Conservation (phyloP, 2,113 vertebrate species). For the Amphilophus citrinellus region DNA sequence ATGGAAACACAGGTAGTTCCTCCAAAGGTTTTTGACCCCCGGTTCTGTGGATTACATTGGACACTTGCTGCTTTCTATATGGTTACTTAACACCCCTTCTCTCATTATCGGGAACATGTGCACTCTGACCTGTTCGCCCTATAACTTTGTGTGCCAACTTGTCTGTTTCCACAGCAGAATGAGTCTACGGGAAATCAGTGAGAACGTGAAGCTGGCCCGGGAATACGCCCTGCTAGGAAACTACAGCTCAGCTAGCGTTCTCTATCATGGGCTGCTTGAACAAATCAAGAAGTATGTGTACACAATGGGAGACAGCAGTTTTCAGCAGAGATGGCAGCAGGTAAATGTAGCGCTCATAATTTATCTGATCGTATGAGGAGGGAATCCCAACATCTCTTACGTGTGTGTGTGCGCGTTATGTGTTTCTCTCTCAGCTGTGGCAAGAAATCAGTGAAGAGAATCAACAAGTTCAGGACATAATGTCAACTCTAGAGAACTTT, state of each 20-base stretch:
- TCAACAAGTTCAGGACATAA: constrained; percentile 93
- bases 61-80: not conserved
- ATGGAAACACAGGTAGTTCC: not conserved
- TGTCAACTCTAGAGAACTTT: constrained; percentile 93
- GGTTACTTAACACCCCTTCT: not conserved
- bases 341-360: constrained; percentile 68
- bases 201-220: constrained; percentile 95
- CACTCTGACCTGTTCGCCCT: not conserved
- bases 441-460: constrained; percentile 95
- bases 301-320: constrained; percentile 85
- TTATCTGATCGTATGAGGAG: not conserved
- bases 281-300: constrained; percentile 93
- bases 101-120: not conserved
- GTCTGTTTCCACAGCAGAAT: constrained; percentile 78
- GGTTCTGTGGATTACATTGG: not conserved
- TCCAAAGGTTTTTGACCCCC: not conserved
- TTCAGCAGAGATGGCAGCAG: constrained; percentile 96
- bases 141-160: not conserved
- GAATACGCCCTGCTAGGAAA: constrained; percentile 97
- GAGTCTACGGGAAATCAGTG: constrained; percentile 95
- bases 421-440: constrained; percentile 85
- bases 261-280: constrained; percentile 94
- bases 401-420: not conserved
- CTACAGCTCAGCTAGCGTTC: constrained; percentile 94
- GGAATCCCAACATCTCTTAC: not conserved